Base-by-base conservation (phyloP, 2,797 vertebrate genomes). In the Pogoniulus pusillus region DNA sequence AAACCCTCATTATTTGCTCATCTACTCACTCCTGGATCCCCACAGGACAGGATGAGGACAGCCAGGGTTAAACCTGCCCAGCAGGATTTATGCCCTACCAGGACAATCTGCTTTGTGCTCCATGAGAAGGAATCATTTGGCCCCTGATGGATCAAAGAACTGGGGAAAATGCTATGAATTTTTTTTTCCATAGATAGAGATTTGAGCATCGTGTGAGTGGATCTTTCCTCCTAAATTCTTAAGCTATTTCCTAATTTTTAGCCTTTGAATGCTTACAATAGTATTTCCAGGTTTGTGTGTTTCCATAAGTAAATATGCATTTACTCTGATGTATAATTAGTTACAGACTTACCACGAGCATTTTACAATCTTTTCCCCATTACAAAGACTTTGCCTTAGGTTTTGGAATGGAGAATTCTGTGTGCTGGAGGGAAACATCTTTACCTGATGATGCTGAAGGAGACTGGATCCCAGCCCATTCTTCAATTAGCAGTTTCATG, bases 401-500 rank as follows among this genome's bases (percentile, higher is more conserved):
- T 19, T 83, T 87, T 49, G 45, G 54, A 79, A 47, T 22, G 16
- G 27, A 45, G 60, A 69, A 64, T 8, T 26, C 30, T 20, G 14
- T 39, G 16, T 18, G 7, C 26, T 18, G 16, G 26, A 64, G 34
- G 5, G 19, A 59, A 83, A 7, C 26, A 53, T 8, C 32, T 64
- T 74, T 43, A 47, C 16, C 26, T 47, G 14, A 10, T 13, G 57
- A 30, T 30, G 30, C 69, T 70, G 57, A 41, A 70, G 62, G 32
- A 69, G 55, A 34, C 6, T 26, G 29, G 22, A 58, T 54, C 30
- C 22, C 24, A 34, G 26, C 17, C 51, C 2, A 1, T 9, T 2
- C 8, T 37, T n/a, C 0, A 0, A 14, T 27, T 24, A 58, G 49
- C 22, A 35, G 29, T 32, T 53, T 17, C 5, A 1, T 23, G 24